A percentile compares a stretch with the other conserved stretches of the same genome.
Evolutionary conservation across 2,888 invertebrate genomes (phyloP).

Genomic region (Agrotis clavis): DNA sequence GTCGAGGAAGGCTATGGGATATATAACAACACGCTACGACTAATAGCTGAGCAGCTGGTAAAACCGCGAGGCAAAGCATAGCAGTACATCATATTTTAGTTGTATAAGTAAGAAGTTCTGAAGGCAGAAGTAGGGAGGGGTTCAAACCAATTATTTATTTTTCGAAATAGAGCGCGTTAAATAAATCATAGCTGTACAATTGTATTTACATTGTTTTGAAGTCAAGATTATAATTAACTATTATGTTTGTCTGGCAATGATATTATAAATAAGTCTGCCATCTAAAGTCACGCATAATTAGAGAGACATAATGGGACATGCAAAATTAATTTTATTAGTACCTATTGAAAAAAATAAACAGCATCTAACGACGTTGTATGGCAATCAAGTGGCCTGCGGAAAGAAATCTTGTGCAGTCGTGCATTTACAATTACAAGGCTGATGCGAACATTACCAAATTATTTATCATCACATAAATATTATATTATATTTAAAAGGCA

Average conservation of each 20-base stretch:
- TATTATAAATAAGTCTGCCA: no score
- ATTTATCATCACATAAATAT: slow-evolving; percentile 19
- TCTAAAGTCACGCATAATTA: slow-evolving; percentile 5
- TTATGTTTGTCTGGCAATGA: background rate
- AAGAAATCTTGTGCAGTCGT: slow-evolving; percentile 33
- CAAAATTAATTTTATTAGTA: background rate
- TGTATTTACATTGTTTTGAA: background rate
- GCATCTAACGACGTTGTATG: background rate
- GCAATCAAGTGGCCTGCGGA: background rate
- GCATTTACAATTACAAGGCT: slow-evolving; percentile 38
- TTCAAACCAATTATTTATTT: background rate
- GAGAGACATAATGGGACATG: background rate
- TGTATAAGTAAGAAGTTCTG: background rate
- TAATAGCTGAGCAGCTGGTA: no score
- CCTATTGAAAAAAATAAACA: slow-evolving; percentile 13
- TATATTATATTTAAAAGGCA: slow-evolving; percentile 6
- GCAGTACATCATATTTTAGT: background rate
- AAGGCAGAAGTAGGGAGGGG: background rate
- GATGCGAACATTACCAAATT: slow-evolving; percentile 16
- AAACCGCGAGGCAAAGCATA: no score
- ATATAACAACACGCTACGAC: no score
- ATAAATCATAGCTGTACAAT: background rate
- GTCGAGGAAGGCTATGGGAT: no score
- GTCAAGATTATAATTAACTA: slow-evolving; percentile 21
- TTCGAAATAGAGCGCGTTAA: background rate